Evolutionary conservation across 1,140 invertebrate genomes (phyloP), one percentile per base, ranked within the genome.

Genomic region (Drosophila bipectinata): DNA sequence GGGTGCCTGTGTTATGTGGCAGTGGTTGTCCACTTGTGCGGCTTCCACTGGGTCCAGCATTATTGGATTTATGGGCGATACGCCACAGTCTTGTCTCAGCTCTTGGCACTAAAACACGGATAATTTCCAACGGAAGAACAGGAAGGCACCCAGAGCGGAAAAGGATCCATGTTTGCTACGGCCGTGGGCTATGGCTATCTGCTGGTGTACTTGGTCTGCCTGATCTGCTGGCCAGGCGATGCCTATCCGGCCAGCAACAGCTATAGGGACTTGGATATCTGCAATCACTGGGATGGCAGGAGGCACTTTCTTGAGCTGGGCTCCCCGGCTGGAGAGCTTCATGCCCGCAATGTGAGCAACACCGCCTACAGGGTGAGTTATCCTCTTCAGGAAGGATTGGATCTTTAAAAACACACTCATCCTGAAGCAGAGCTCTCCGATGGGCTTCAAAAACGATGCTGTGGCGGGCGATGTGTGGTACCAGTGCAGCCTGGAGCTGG

Each of bases 401-500:
- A 30, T 41, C 28, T 30, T n/a, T 34, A 21, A 34, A 21, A 47
- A 24, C 3, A 24, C 1, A 2, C 4, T 3, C 14, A 12, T 12
- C 8, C n/a, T 37, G 15, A 15, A 58, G 24, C 44, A 91, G 90
- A 91, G 89, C 64, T 83, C 85, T 1, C 69, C 79, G n/a, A 18
- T 87, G 62, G 57, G 66, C 10, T 53, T 74, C 7, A 80, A 87
- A 51, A 79, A 60, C 48, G 87, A 79, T 37, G 64, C 72, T 10
- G 34, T 49, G 6, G 52, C 69, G 0, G 67, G 53, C 0, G 90
- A 91, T 56, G 77, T 88, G n/a, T 91, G 90, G 90, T 92, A 94
- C 54, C 94, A 95, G 62, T 96, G 95, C 80, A 94, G 93, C 61
- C 91, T 96, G 48, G 95, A 96, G 79, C 90, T 96, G 45, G 93